These are phyloP conservation scores for Platyrinchus mystaceus DNA, from an alignment of 2,797 vertebrate species.

Conservation along the genomic window DNA sequence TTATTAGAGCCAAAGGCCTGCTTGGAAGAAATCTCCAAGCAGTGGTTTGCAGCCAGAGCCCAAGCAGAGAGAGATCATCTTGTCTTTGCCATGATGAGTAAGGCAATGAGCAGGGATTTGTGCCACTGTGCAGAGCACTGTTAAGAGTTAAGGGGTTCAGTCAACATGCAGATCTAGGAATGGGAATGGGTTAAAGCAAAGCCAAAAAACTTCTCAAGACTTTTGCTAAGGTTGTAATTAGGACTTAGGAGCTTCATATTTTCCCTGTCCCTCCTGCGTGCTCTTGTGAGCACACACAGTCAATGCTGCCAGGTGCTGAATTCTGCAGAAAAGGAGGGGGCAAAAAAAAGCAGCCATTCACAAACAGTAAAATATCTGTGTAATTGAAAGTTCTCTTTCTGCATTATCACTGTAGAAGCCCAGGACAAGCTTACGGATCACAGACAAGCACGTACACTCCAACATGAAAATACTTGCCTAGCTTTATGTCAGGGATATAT, in stretches of 20 bases:
- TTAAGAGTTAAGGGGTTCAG: not conserved
- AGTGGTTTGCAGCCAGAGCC: not conserved
- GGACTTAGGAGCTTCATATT: not conserved
- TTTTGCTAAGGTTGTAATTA: not conserved
- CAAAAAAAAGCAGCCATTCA: not conserved
- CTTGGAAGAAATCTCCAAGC: not conserved
- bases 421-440: not conserved
- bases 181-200: not conserved
- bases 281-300: too few species aligned
- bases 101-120: accelerated
- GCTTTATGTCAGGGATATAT: not conserved
- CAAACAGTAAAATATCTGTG: not conserved
- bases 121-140: not conserved
- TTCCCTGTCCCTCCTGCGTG: not conserved
- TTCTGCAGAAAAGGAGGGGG: not conserved
- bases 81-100: not conserved
- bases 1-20: not conserved
- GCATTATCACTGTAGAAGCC: not conserved
- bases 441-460: not conserved
- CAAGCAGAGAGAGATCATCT: not conserved
- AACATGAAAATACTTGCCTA: not conserved
- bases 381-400: not conserved
- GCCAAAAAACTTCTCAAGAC: not conserved
- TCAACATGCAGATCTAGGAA: not conserved
- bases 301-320: not conserved